These are phyloP conservation scores for Bostrychus sinensis DNA, from an alignment of 2,113 vertebrate species.

Conservation along the genomic window DNA sequence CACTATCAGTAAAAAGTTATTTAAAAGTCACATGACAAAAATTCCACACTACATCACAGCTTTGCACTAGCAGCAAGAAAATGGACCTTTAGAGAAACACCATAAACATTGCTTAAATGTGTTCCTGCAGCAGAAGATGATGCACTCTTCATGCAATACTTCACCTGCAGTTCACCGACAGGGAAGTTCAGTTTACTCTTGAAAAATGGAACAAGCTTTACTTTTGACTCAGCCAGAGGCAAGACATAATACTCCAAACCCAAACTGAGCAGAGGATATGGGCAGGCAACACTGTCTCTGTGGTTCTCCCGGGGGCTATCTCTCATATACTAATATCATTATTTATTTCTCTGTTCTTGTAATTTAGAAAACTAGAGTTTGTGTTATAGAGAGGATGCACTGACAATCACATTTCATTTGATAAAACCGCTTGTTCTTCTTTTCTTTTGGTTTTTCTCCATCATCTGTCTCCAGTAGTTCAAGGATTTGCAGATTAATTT, in stretches of 20 bases:
- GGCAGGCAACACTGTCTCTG: conserved; percentile 25
- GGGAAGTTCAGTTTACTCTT: conserved; percentile 39
- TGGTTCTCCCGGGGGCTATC: conserved; percentile 24
- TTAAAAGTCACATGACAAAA: background rate
- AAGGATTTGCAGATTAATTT: too few relatives aligned
- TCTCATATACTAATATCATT: too few relatives aligned
- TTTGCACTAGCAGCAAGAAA: background rate
- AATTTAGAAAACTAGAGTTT: too few relatives aligned
- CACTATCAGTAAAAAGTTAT: too few relatives aligned
- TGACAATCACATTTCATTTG: too few relatives aligned
- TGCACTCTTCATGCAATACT: conserved; percentile 39
- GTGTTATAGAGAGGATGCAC: too few relatives aligned
- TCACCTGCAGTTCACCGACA: conserved; percentile 37
- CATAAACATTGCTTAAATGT: conserved; percentile 12
- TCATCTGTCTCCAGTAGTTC: too few relatives aligned
- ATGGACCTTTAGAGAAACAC: background rate
- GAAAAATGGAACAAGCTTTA: conserved; percentile 55
- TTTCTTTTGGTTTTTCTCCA: too few relatives aligned
- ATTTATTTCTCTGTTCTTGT: too few relatives aligned
- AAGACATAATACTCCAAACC: conserved; percentile 39
- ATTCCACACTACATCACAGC: too few relatives aligned
- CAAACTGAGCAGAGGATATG: conserved; percentile 38
- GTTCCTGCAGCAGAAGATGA: conserved; percentile 44
- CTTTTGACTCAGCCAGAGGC: conserved; percentile 47
- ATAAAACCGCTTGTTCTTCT: too few relatives aligned